These are phyloP conservation scores for Anabas testudineus DNA, from an alignment of 2,797 vertebrate genomes.

Conservation along the genomic window DNA sequence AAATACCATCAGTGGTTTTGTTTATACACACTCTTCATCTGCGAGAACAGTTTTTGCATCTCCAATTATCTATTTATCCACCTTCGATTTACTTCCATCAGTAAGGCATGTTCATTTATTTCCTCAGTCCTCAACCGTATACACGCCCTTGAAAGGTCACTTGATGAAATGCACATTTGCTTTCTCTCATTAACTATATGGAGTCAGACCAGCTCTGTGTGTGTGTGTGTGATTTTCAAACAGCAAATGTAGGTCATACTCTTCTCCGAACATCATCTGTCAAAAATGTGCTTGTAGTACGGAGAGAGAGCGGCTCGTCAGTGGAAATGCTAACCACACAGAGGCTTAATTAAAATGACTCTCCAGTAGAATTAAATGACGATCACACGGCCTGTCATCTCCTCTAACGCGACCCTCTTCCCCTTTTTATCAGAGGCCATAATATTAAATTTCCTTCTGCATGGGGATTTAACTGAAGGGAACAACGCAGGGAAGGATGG, in stretches of 20 bases:
- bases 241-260: slow-evolving; percentile 64
- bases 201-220: slow-evolving; percentile 11
- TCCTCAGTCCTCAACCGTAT: neutral
- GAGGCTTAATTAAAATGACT: slow-evolving; percentile 78
- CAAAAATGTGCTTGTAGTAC: slow-evolving; percentile 55
- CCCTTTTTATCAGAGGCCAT: slow-evolving; percentile 22
- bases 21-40: neutral
- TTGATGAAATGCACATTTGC: slow-evolving; percentile 40
- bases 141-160: slow-evolving; percentile 57
- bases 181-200: slow-evolving; percentile 38
- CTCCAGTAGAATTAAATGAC: slow-evolving; percentile 71
- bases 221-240: slow-evolving; percentile 33
- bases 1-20: slow-evolving; percentile 13
- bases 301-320: slow-evolving; percentile 47
- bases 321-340: slow-evolving; percentile 46
- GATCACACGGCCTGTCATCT: slow-evolving; percentile 59
- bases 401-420: slow-evolving; percentile 20
- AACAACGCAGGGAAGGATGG: slow-evolving; percentile 35
- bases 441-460: slow-evolving; percentile 43
- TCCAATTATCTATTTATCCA: neutral
- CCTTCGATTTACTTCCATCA: slow-evolving; percentile 26
- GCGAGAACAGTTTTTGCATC: neutral
- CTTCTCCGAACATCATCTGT: slow-evolving; percentile 62
- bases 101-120: slow-evolving; percentile 14
- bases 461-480: slow-evolving; percentile 30